phyloP scores from a whole-genome alignment of 2,888 invertebrate species.

The Serripes groenlandicus region DNA sequence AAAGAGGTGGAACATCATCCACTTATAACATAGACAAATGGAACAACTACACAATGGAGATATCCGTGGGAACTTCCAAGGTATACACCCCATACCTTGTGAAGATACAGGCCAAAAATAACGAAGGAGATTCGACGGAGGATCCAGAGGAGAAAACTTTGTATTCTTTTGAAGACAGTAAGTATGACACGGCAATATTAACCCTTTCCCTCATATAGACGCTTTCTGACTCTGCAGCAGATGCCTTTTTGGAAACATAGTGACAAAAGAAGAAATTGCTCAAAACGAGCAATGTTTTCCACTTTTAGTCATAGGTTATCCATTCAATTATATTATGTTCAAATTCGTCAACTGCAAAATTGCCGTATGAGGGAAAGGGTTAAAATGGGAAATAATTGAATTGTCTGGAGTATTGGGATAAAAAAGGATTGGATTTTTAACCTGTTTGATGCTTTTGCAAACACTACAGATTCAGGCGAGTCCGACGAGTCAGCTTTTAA shows the following conservation, averaged over 20 bases:
- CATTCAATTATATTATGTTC: no score
- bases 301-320: no score
- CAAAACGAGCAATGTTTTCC: not conserved
- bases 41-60: slow-evolving; percentile 85
- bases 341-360: no score
- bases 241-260: not conserved
- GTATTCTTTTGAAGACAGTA: slow-evolving; percentile 93
- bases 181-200: slow-evolving; percentile 64
- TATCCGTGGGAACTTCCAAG: slow-evolving; percentile 90
- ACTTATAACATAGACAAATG: slow-evolving; percentile 87
- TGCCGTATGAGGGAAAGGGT: no score
- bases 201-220: not conserved
- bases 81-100: slow-evolving; percentile 90
- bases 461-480: not conserved
- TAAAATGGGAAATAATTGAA: no score
- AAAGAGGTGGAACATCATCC: slow-evolving; percentile 54
- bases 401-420: no score
- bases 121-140: slow-evolving; percentile 94
- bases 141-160: slow-evolving; percentile 94
- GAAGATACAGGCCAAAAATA: slow-evolving; percentile 96
- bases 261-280: not conserved
- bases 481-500: not conserved
- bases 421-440: no score
- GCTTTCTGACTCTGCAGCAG: not conserved
- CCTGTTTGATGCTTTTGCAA: not conserved